A percentile compares a stretch with the other conserved stretches of the same genome.
Evolutionary conservation across 2,113 vertebrate genomes (phyloP).

Genomic region (Coreoperca whiteheadi): DNA sequence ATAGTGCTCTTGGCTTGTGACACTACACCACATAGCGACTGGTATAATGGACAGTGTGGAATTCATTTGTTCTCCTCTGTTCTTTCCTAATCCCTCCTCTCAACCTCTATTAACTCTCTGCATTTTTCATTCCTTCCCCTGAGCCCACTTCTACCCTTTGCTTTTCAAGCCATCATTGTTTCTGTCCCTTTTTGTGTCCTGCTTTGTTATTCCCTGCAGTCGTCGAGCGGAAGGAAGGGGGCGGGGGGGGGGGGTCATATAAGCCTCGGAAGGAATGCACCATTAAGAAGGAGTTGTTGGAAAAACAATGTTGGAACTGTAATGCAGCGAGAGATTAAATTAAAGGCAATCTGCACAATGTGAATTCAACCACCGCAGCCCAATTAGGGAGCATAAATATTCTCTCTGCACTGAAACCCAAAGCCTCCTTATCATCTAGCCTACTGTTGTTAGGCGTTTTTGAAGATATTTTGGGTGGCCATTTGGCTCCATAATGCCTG

Average conservation of each 20-base stretch:
- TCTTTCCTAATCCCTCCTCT: slow-evolving; percentile 70
- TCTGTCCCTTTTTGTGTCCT: slow-evolving; percentile 46
- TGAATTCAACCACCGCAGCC: slow-evolving; percentile 41
- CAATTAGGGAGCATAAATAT: slow-evolving; percentile 62
- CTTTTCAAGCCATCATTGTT: slow-evolving; percentile 66
- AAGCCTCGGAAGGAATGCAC: slow-evolving; percentile 38
- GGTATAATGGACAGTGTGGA: slow-evolving; percentile 68
- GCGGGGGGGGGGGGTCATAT: slow-evolving; percentile 3
- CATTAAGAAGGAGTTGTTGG: slow-evolving; percentile 53
- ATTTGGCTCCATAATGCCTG: slow-evolving; percentile 63
- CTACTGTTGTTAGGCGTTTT: slow-evolving; percentile 42
- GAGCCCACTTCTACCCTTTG: slow-evolving; percentile 53
- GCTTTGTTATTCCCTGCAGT: slow-evolving; percentile 58
- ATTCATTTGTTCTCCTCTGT: slow-evolving; percentile 73
- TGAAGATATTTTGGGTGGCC: slow-evolving; percentile 66
- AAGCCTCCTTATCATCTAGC: slow-evolving; percentile 38
- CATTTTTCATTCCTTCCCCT: slow-evolving; percentile 69
- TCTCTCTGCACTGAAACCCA: slow-evolving; percentile 36
- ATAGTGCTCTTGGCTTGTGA: slow-evolving; percentile 75
- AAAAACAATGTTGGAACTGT: slow-evolving; percentile 30
- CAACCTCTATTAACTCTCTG: slow-evolving; percentile 72
- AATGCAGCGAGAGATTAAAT: slow-evolving; percentile 44
- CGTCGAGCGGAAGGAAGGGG: slow-evolving; percentile 46
- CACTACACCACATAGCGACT: slow-evolving; percentile 60
- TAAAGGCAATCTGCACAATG: slow-evolving; percentile 40